A percentile compares a stretch with the other conserved stretches of the same genome.
phyloP scores from a whole-genome alignment of 2,113 vertebrate genomes.

The Saguinus imperator region DNA sequence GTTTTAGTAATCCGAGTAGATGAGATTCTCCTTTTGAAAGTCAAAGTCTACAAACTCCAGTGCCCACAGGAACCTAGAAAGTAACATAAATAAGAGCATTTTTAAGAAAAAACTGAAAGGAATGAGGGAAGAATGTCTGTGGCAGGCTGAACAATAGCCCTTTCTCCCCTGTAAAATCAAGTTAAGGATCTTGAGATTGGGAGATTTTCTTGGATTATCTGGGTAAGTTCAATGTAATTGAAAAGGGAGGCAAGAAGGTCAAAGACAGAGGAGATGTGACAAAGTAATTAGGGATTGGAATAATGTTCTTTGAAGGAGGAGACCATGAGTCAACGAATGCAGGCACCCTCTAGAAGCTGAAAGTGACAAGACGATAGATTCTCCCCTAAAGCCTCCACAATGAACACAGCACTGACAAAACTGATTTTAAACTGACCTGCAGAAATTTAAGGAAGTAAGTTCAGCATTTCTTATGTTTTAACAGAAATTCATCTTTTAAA shows the following conservation, averaged over 20 bases:
- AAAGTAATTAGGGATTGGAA: not conserved
- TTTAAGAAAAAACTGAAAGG: not conserved
- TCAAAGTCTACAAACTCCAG: not conserved
- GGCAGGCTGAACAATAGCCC: not conserved
- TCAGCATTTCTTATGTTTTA: not conserved
- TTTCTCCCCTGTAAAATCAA: not conserved
- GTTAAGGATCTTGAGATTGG: not conserved
- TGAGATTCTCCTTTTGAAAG: not conserved
- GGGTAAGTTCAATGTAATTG: not conserved
- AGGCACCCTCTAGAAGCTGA: not conserved
- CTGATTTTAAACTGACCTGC: not conserved
- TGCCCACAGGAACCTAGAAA: not conserved
- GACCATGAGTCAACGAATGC: not conserved
- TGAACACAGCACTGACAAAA: not conserved
- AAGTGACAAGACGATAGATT: not conserved
- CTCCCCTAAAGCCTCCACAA: not conserved
- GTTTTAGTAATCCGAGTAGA: not conserved
- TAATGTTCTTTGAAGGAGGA: not conserved
- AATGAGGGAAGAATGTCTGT: not conserved
- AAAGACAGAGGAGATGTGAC: not conserved
- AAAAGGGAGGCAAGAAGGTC: not conserved
- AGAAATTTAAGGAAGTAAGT: not conserved
- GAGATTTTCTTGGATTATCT: not conserved
- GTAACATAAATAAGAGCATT: not conserved
- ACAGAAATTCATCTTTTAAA: slow-evolving; percentile 12